phyloP scores from a whole-genome alignment of 2,888 invertebrate genomes.

The Agrochola circellaris region DNA sequence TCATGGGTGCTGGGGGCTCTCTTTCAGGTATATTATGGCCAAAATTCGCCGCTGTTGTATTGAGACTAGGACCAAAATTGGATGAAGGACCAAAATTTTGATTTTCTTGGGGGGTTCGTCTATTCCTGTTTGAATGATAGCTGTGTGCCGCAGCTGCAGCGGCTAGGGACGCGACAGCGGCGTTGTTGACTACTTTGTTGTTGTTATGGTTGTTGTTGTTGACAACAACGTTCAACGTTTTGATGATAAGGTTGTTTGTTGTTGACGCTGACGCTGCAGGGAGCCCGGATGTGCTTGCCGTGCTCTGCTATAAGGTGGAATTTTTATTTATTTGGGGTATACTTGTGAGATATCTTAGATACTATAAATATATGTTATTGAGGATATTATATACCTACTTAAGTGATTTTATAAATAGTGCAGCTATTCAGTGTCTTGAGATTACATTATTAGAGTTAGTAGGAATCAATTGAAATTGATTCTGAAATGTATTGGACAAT shows the following conservation, averaged over 20 bases:
- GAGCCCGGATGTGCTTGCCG: slow-evolving; percentile 84
- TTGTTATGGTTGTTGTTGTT: slow-evolving; percentile 90
- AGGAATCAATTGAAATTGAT: slow-evolving; percentile 21
- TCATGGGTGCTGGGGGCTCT: slow-evolving; percentile 87
- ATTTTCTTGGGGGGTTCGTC: slow-evolving; percentile 87
- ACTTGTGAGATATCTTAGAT: slow-evolving; percentile 23
- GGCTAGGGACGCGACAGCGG: slow-evolving; percentile 88
- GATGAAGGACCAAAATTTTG: slow-evolving; percentile 81
- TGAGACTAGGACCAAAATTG: slow-evolving; percentile 87
- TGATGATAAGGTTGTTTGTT: slow-evolving; percentile 89
- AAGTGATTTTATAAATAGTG: slow-evolving; percentile 20
- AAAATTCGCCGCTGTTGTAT: slow-evolving; percentile 85
- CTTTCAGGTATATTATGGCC: slow-evolving; percentile 84
- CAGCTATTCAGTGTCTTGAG: slow-evolving; percentile 31
- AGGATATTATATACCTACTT: background rate
- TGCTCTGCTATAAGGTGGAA: slow-evolving; percentile 78
- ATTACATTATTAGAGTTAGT: slow-evolving; percentile 20
- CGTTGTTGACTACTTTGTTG: slow-evolving; percentile 89
- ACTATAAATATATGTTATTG: slow-evolving; percentile 6
- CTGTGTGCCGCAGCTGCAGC: slow-evolving; percentile 89
- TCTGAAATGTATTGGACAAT: background rate
- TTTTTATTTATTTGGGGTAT: slow-evolving; percentile 45
- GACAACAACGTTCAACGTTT: slow-evolving; percentile 88
- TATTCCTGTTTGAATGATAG: slow-evolving; percentile 87
- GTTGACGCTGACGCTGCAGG: slow-evolving; percentile 84